phyloP scores from a whole-genome alignment of 2,888 invertebrate species.

The Agriopis leucophaearia region DNA sequence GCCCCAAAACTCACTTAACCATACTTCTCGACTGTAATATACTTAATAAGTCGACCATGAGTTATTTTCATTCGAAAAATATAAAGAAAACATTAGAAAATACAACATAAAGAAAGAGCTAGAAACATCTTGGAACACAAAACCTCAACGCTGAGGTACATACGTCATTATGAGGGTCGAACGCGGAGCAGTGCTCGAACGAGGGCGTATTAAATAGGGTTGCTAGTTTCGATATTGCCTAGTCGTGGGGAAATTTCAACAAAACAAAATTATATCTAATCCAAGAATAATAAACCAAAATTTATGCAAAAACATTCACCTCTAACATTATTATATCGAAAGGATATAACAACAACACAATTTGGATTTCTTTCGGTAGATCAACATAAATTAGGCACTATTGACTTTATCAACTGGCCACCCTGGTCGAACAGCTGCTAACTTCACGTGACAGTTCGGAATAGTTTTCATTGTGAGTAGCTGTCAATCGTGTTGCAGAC shows the following conservation, averaged over 20 bases:
- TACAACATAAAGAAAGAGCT: conserved; percentile 51
- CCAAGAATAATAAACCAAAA: no score
- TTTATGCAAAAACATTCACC: neutral
- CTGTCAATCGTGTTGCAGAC: conserved; percentile 64
- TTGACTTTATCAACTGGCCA: conserved; percentile 50
- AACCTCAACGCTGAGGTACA: conserved; percentile 71
- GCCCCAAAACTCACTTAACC: neutral
- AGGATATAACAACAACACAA: neutral
- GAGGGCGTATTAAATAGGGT: conserved; percentile 55
- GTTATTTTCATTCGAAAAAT: conserved; percentile 1
- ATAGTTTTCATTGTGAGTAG: conserved; percentile 60
- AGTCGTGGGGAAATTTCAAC: conserved; percentile 38
- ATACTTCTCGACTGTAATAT: conserved; percentile 11
- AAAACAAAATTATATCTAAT: neutral
- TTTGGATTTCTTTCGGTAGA: neutral
- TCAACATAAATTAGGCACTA: conserved; percentile 41
- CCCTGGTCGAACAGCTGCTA: conserved; percentile 50
- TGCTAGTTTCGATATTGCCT: conserved; percentile 59
- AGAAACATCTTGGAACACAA: conserved; percentile 76
- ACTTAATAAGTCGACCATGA: conserved; percentile 1
- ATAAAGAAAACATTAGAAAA: conserved; percentile 33
- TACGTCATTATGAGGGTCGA: conserved; percentile 61
- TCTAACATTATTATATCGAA: neutral
- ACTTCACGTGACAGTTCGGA: conserved; percentile 67
- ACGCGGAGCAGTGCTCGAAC: conserved; percentile 50